phyloP scores from a whole-genome alignment of 1,140 invertebrate species.

The Drosophila mojavensis region DNA sequence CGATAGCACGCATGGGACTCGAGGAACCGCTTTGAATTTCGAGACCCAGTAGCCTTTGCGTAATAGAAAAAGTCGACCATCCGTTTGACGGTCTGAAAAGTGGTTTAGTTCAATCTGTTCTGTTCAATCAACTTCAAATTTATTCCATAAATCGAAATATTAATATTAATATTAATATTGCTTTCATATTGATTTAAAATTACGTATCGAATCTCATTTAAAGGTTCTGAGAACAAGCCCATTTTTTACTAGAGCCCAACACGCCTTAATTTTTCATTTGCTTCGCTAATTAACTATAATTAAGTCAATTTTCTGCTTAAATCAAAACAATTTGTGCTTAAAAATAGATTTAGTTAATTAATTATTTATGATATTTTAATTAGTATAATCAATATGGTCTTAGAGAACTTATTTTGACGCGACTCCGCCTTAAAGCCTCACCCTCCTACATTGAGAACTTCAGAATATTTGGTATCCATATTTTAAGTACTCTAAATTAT shows the following conservation, averaged over 20 bases:
- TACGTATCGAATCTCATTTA: background rate
- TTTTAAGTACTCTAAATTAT: too few relatives aligned
- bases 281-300: background rate
- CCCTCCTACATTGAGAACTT: too few relatives aligned
- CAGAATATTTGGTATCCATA: too few relatives aligned
- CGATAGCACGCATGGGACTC: conserved; percentile 15
- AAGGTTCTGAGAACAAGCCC: background rate
- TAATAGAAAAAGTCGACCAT: conserved; percentile 34
- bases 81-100: conserved; percentile 10
- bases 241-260: background rate
- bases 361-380: too few relatives aligned
- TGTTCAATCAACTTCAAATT: background rate
- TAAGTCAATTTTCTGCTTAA: background rate
- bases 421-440: too few relatives aligned
- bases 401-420: too few relatives aligned
- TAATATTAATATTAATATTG: too few relatives aligned
- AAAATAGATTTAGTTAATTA: background rate
- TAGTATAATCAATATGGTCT: too few relatives aligned
- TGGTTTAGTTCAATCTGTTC: conserved; percentile 24
- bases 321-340: background rate
- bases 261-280: too few relatives aligned
- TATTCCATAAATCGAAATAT: too few relatives aligned
- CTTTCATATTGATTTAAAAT: background rate
- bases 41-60: conserved; percentile 51
- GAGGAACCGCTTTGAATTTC: conserved; percentile 26